Conservation (phyloP, 2,797 vertebrate genomes). For the Anguilla obscura region DNA sequence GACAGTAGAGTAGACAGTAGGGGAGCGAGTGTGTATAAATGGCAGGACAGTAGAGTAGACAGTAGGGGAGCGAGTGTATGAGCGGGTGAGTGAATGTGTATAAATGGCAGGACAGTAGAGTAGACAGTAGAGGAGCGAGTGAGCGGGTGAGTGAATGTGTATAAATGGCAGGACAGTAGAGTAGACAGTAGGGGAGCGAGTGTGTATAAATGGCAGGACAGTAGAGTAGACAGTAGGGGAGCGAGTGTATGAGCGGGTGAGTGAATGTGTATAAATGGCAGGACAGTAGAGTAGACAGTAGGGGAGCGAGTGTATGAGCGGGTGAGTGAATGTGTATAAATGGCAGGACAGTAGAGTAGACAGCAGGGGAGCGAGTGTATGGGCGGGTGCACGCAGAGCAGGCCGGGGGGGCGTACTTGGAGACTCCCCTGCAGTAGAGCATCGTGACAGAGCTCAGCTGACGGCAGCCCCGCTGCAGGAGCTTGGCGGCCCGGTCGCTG, state of each 20-base stretch:
- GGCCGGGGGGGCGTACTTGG: slow-evolving; percentile 64
- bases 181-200: not conserved
- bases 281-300: not conserved
- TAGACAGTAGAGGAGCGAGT: too few species aligned
- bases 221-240: too few species aligned
- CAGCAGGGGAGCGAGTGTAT: too few species aligned
- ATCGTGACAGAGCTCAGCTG: slow-evolving; percentile 75
- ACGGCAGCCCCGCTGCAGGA: slow-evolving; percentile 68
- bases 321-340: not conserved
- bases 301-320: not conserved
- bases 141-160: not conserved
- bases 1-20: too few species aligned
- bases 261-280: not conserved
- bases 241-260: not conserved
- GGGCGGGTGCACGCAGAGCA: not conserved
- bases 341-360: not conserved
- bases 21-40: too few species aligned
- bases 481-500: slow-evolving; percentile 66
- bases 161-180: not conserved
- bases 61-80: too few species aligned
- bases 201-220: not conserved
- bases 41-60: too few species aligned
- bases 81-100: too few species aligned
- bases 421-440: slow-evolving; percentile 73
- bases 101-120: too few species aligned